Base-by-base conservation (phyloP, 2,888 invertebrate genomes). In the Pollenia griseotomentosa region DNA sequence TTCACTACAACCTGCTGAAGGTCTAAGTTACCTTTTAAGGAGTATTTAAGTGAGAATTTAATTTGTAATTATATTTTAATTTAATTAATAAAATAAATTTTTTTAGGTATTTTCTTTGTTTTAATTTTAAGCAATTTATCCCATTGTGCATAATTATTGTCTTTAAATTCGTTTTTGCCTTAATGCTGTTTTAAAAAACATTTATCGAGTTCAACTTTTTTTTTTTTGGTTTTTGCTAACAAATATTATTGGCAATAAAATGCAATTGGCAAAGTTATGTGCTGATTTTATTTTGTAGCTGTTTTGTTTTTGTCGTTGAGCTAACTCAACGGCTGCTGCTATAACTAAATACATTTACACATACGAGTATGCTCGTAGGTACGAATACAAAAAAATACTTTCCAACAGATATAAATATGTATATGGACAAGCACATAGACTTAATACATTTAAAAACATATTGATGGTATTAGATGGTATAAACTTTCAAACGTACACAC, bases 231-330 rank as follows among this genome's bases (percentile, higher is more conserved):
- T 16, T 71, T 70, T 77, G 57, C 46, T 74, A 66, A 73, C 40
- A 84, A 87, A 75, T 84, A 80, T 79, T 80, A 86, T 85, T 85
- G 87, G 84, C 88, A 87, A 87, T 82, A 83, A 88, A 84, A 82
- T 83, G 84, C 86, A 88, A 83, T 87, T 86, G 88, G 87, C 88
- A 89, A 88, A 89, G 87, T 85, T 88, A 73, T 86, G 77, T 85
- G 66, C 80, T 74, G 71, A 66, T 73, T 75, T 83, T 74, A 61
- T 63, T 40, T 88, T 88, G 89, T 85, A 33, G 33, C 78, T 83
- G 63, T 79, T 88, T 68, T 65, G 74, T 79, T 81, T 57, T 55
- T 71, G 53, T 23, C n/a, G 55, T 61, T 73, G 12, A 59, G 11
- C 23, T 51, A 78, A 73, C 23, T 53, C 65, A 61, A 73, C 73